Conservation (phyloP, 2,888 invertebrate genomes). For the Nomada flava region DNA sequence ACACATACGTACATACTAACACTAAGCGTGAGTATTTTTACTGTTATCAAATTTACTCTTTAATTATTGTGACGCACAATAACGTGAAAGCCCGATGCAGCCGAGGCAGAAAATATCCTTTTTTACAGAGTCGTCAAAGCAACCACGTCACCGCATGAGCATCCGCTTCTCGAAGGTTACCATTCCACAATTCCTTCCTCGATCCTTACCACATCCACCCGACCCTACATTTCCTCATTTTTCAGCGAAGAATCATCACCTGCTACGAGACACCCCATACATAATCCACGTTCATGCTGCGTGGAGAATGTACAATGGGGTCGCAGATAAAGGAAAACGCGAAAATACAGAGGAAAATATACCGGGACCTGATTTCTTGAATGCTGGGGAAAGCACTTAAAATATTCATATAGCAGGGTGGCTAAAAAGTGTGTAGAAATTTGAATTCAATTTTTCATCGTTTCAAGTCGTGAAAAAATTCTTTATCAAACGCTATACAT, state of each 20-base stretch:
- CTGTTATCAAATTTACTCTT: no score
- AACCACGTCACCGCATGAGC: constrained; percentile 27
- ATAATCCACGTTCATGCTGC: not conserved
- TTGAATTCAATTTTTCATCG: no score
- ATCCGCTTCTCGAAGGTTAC: constrained; percentile 23
- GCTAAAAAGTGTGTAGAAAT: no score
- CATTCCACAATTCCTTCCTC: constrained; percentile 18
- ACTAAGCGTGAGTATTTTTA: no score
- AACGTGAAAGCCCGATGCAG: not conserved
- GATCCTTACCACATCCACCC: constrained; percentile 6
- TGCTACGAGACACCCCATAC: not conserved
- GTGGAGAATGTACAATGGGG: not conserved
- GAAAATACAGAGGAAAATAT: not conserved
- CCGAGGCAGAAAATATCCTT: constrained; percentile 11
- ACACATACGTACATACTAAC: no score
- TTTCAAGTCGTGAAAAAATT: no score
- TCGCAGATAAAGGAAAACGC: not conserved
- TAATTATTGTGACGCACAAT: no score
- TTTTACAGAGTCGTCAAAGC: constrained; percentile 1
- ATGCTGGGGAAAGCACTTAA: no score
- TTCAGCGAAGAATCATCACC: constrained; percentile 22
- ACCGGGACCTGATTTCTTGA: no score
- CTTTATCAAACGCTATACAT: no score
- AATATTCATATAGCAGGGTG: no score
- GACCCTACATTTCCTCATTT: constrained; percentile 27